Evolutionary conservation across 2,888 invertebrate genomes (phyloP), one percentile per base, ranked within the genome.

Genomic region (Drosophila dives): DNA sequence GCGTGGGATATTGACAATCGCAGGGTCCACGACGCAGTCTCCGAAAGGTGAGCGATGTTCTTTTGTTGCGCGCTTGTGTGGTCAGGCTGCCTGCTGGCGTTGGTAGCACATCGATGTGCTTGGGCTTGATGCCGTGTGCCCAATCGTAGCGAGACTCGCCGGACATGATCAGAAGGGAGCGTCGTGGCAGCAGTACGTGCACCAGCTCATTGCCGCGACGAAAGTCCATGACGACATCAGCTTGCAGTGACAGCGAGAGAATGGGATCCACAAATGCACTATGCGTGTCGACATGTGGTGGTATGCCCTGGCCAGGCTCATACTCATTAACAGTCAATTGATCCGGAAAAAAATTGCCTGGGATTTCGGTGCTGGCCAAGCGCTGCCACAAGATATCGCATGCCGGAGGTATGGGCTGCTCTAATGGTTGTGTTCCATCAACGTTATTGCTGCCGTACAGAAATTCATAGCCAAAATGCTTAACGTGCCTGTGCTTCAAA

Each of bases 241-340:
- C 86, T 5, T 96, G 96, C 20, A 99, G 94, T 4, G 98, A 99
- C 0, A 99, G 92, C 0, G 98, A 98, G 33, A 99, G 91, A 74
- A 99, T 97, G 3, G 96, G 96, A 89, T 96, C 96, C 78, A 97
- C 96, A 93, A 99, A 99, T 0, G 98, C 97, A 92, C 98, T 98
- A 91, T 99, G 98, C 0, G 98, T 98, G 92, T 99, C 99, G 26
- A 98, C 95, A 93, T 99, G 99, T 0, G 96, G 95, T 38, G 99
- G 99, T 91, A 99, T 99, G 94, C 97, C 97, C 94, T 98, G 97
- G 17, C 98, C 98, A 53, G 97, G 96, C 68, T 94, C 92, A 92
- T 98, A 98, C 85, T 95, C 95, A 92, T 98, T 98, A 0, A 98
- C 95, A 1, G 98, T 98, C 54, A 98, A 90, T 90, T 98, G 98